Evolutionary conservation across 2,888 invertebrate genomes (phyloP), one percentile per base, ranked within the genome.

Genomic region (Tipula helvola): DNA sequence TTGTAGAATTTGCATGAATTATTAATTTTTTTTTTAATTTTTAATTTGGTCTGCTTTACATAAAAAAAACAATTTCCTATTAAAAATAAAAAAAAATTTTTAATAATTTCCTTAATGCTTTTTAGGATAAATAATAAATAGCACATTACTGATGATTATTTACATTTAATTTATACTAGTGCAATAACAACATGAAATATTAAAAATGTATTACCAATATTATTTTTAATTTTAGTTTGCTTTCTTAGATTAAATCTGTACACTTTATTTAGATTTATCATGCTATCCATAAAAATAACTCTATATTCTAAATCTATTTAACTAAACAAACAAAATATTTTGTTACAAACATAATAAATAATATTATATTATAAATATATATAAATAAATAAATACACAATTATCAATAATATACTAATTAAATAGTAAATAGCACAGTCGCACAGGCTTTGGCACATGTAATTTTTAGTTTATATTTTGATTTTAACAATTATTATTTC

Each of bases 361-460:
- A 5, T n/a, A 52, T 0, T n/a, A 44, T 52, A 16, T 52, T n/a
- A 47, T 47, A 52, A 13, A 52, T n/a, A 52, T 52, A n/a, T 7
- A 39, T 39, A 28, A 28, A 28, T 52, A n/a, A 5, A 52, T 16
- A 52, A 13, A n/a, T 5, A 52, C 52, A 52, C 13, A 52, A n/a
- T n/a, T n/a, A 52, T 16, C 52, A 52, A 52, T 52, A 52, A 2
- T 52, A 28, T 71, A 71, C 71, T 71, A 71, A 71, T 71, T 71
- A 71, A 28, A 71, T 71, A 71, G 71, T 71, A 84, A 84, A 44
- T 42, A 85, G 85, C 85, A 85, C 85, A 42, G 85, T 85, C 85
- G 85, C 42, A 85, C 85, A 85, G 85, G 85, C 85, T 85, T 85
- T 44, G 85, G 85, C 85, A 85, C 85, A 85, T 42, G 16, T 84